Conservation (phyloP, 2,113 vertebrate genomes). For the Xiphorhynchus elegans region DNA sequence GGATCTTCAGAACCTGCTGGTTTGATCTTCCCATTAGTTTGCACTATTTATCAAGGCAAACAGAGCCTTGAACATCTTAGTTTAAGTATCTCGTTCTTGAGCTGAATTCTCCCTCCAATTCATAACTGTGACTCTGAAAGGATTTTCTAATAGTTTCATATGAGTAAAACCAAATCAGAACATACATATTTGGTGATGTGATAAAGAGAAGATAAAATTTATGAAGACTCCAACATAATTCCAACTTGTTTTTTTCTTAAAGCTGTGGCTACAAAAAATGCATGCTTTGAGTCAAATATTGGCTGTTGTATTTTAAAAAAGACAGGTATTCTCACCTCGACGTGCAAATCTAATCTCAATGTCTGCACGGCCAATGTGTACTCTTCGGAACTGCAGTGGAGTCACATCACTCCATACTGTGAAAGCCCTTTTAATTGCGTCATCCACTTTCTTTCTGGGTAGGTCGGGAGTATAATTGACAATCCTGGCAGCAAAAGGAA, state of each 20-base stretch:
- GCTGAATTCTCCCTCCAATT: not conserved
- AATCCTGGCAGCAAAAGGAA: slow-evolving; percentile 49
- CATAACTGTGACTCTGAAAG: not conserved
- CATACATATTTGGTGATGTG: not conserved
- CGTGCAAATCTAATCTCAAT: slow-evolving; percentile 71
- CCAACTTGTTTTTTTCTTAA: not conserved
- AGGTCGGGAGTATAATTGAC: slow-evolving; percentile 65
- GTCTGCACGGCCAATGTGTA: not conserved
- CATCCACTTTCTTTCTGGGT: not conserved
- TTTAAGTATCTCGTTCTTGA: not conserved
- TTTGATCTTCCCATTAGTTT: not conserved
- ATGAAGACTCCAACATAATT: not conserved
- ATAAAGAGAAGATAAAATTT: not conserved
- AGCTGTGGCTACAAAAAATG: not conserved
- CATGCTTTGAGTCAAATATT: not conserved
- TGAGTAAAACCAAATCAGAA: not conserved
- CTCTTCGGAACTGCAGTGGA: slow-evolving; percentile 49
- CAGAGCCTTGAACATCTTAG: not conserved
- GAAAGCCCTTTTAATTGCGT: slow-evolving; percentile 60
- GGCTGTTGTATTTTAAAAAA: not conserved
- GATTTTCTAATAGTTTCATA: not conserved
- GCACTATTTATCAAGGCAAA: not conserved
- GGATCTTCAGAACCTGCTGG: not conserved
- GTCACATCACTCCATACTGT: slow-evolving; percentile 71
- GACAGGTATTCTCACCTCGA: slow-evolving; percentile 43